Base-by-base conservation (phyloP, 2,113 vertebrate genomes). In the Alosa alosa region DNA sequence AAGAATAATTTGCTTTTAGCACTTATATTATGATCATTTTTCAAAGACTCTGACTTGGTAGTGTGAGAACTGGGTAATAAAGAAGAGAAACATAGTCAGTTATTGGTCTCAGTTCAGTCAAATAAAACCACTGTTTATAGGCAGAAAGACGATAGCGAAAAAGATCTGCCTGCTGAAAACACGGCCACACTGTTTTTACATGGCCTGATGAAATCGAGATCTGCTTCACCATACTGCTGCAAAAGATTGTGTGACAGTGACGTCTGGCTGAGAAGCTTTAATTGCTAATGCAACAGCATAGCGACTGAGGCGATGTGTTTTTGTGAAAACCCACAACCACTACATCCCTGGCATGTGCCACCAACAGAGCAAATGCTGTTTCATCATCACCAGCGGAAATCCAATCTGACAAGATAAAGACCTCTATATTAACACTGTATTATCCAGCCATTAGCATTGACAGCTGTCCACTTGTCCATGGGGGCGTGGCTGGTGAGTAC, bases 261-360 rank as follows among this genome's bases (percentile, higher is more conserved):
- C 13, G 31, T 36, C 39, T 78, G 72, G 72, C 72, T 78, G 72
- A 39, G 72, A 78, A 15, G 72, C 11, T 36, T 39, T 78, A 78
- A 78, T 78, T 78, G 72, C 72, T 39, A 78, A 78, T 41, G 72
- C 72, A 78, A 78, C 72, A 78, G 31, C 72, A 78, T 44, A 44
- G 18, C 15, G 11, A 39, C 31, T 78, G 36, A 41, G 72, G 72
- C 31, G 13, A 39, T 78, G 72, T 78, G 72, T 78, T 39, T 78
- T 78, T 36, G 13, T 78, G 72, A 78, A 39, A 78, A 78, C 17
- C 72, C 72, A 78, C 15, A 78, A 41, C 11, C 7, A 36, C 9
- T 31, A 11, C 64, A 2, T 78, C 31, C 36, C 72, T 41, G 20
- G 55, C 18, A 60, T 60, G 55, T 22, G 55, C 20, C 55, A n/a